A percentile compares a stretch with the other conserved stretches of the same genome.
phyloP scores from a whole-genome alignment of 2,113 vertebrate genomes.

The Cervus canadensis region DNA sequence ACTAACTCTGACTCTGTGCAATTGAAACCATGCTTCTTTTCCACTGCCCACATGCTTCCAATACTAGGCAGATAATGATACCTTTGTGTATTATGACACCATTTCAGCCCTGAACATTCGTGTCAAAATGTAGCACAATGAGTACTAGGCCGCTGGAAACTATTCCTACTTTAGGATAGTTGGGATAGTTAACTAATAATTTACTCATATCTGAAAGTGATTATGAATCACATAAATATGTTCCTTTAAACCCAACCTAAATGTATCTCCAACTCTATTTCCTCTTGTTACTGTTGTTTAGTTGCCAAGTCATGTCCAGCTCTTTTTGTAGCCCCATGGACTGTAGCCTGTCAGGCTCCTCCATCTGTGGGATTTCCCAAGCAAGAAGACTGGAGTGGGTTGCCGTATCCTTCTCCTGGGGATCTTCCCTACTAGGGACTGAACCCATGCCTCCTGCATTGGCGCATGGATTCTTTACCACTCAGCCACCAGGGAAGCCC shows the following conservation, averaged over 20 bases:
- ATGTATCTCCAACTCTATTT: neutral
- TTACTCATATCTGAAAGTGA: neutral
- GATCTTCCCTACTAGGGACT: neutral
- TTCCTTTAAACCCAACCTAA: neutral
- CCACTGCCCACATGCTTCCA: neutral
- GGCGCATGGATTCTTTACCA: neutral
- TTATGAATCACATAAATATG: neutral
- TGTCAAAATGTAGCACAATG: neutral
- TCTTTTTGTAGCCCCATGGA: neutral
- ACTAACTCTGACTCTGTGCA: neutral
- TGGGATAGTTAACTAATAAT: neutral
- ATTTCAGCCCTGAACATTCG: neutral
- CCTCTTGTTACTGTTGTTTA: neutral
- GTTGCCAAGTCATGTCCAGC: neutral
- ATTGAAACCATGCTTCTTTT: neutral
- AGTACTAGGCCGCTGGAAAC: neutral
- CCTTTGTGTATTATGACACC: neutral
- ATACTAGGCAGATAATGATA: neutral
- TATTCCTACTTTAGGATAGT: neutral
- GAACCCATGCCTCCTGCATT: neutral
- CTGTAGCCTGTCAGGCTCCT: neutral
- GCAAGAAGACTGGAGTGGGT: neutral
- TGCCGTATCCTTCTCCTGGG: neutral
- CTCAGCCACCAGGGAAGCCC: neutral
- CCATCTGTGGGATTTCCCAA: neutral